Conservation (phyloP, 2,113 vertebrate species). For the Trochalopteron elliotii region DNA sequence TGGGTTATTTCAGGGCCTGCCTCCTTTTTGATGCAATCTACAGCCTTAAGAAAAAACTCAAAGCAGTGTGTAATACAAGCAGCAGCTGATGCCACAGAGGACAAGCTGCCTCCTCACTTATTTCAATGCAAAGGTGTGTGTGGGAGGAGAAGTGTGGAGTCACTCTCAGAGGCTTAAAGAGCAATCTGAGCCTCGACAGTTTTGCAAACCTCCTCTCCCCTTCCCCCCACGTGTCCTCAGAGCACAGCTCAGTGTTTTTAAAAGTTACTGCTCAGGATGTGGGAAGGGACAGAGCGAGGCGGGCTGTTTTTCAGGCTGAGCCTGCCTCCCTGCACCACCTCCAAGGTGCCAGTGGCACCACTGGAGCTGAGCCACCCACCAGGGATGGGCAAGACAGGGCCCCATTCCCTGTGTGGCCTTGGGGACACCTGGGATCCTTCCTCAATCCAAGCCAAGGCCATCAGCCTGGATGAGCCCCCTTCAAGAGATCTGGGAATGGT, state of each 20-base stretch:
- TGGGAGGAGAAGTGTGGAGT: neutral
- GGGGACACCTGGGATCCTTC: neutral
- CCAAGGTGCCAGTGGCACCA: neutral
- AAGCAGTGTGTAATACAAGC: neutral
- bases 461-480: neutral
- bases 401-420: rapidly evolving
- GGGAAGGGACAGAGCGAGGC: neutral
- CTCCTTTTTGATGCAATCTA: neutral
- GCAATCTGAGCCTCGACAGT: neutral
- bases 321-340: neutral
- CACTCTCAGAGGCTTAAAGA: neutral
- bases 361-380: neutral
- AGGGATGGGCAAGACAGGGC: neutral
- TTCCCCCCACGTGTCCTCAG: neutral
- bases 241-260: neutral
- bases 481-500: neutral
- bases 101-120: neutral
- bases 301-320: neutral
- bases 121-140: neutral
- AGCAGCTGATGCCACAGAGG: neutral
- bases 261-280: neutral
- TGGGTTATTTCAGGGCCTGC: neutral
- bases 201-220: neutral
- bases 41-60: neutral
- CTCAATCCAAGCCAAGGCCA: rapidly evolving